Conservation (phyloP, 2,113 vertebrate genomes). For the Aphyosemion australe region DNA sequence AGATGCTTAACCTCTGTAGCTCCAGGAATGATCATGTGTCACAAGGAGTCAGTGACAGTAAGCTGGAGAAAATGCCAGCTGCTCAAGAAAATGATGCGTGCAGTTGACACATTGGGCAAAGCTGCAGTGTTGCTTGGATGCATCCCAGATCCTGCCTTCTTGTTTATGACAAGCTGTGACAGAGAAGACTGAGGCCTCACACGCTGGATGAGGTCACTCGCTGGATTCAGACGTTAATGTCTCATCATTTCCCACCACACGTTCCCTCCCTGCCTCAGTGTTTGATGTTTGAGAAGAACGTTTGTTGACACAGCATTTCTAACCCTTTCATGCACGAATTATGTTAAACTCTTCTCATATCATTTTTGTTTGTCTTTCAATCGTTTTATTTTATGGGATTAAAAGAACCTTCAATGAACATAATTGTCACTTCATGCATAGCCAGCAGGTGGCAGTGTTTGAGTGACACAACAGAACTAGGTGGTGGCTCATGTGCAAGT, state of each 20-base stretch:
- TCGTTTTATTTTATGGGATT: too few relatives aligned
- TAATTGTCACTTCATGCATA: too few relatives aligned
- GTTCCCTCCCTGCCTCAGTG: constrained; percentile 16
- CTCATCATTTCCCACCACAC: constrained; percentile 33
- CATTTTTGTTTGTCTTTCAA: background rate
- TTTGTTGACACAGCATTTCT: background rate
- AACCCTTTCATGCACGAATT: too few relatives aligned
- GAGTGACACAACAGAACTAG: too few relatives aligned
- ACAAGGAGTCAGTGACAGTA: constrained; percentile 35
- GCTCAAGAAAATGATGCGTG: constrained; percentile 41
- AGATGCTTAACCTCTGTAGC: constrained; percentile 40
- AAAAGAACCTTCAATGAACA: too few relatives aligned
- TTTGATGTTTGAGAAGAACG: background rate
- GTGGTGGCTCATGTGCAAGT: too few relatives aligned
- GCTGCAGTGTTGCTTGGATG: constrained; percentile 25
- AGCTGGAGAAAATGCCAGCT: constrained; percentile 36
- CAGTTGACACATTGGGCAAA: constrained; percentile 41
- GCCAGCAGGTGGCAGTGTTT: too few relatives aligned
- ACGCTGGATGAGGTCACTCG: constrained; percentile 41
- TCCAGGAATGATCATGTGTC: constrained; percentile 55
- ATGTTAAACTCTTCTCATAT: too few relatives aligned
- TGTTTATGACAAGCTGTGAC: constrained; percentile 32
- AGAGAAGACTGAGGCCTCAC: constrained; percentile 40
- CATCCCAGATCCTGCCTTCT: constrained; percentile 24
- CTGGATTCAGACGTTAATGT: constrained; percentile 30